Conservation (phyloP, 2,113 vertebrate genomes). For the Proteles cristata region DNA sequence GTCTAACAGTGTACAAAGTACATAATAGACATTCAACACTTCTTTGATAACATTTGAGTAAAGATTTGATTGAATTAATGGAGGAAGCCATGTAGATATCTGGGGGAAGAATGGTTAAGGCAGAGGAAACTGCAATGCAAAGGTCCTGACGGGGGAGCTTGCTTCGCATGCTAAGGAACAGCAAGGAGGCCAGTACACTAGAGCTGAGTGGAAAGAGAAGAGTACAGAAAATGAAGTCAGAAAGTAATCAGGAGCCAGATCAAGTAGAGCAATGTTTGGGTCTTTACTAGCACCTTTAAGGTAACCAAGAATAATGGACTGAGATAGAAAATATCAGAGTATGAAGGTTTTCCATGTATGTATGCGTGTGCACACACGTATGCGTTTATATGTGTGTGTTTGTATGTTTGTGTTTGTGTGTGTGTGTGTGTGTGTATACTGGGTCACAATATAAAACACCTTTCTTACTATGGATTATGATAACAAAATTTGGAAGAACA, state of each 20-base stretch:
- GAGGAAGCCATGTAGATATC: background rate
- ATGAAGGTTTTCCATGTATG: background rate
- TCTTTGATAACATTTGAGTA: background rate
- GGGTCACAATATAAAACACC: background rate
- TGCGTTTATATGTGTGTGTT: no score
- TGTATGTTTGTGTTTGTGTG: background rate
- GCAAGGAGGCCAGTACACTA: background rate
- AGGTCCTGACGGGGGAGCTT: background rate
- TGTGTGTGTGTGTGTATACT: background rate
- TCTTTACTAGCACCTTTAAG: background rate
- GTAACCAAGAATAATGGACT: background rate
- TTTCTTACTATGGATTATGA: background rate
- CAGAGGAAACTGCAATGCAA: background rate
- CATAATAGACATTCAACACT: background rate
- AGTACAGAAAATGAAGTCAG: background rate
- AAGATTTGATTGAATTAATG: background rate
- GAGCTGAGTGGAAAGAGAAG: background rate
- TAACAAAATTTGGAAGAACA: background rate
- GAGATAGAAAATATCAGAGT: background rate
- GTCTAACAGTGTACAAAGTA: background rate
- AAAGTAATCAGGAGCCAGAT: background rate
- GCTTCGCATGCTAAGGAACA: background rate
- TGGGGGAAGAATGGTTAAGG: background rate
- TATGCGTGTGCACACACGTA: rapidly evolving
- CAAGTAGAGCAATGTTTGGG: background rate